phyloP scores from a whole-genome alignment of 2,888 invertebrate genomes.

The Melitaea athalia region DNA sequence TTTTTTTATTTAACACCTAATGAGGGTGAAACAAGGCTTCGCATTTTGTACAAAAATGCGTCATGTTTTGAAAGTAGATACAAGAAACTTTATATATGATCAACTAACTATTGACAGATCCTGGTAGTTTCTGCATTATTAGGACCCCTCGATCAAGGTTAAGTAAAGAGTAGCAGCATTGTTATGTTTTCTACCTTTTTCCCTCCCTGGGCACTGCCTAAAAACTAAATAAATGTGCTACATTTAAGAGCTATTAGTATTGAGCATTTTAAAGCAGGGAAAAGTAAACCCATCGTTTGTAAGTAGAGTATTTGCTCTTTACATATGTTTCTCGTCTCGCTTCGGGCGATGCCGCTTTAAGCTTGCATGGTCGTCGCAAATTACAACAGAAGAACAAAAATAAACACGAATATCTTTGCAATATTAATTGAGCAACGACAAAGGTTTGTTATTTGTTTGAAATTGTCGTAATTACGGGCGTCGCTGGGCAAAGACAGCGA shows the following conservation, averaged over 20 bases:
- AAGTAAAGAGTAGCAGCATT: too few relatives aligned
- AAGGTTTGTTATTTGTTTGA: slow-evolving; percentile 32
- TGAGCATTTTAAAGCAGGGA: slow-evolving; percentile 1
- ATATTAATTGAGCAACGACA: slow-evolving; percentile 29
- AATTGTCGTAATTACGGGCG: slow-evolving; percentile 31
- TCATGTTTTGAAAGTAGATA: too few relatives aligned
- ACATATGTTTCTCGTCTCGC: slow-evolving; percentile 32
- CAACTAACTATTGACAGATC: too few relatives aligned
- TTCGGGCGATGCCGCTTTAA: slow-evolving; percentile 30
- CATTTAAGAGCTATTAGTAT: not conserved
- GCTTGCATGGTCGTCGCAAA: slow-evolving; percentile 34
- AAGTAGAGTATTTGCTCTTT: slow-evolving; percentile 34
- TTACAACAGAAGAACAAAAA: slow-evolving; percentile 31
- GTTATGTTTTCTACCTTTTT: too few relatives aligned
- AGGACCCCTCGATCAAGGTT: too few relatives aligned
- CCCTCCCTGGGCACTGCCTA: not conserved
- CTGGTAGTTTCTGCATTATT: too few relatives aligned
- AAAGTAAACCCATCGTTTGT: slow-evolving; percentile 14
- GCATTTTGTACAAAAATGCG: too few relatives aligned
- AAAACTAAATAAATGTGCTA: not conserved
- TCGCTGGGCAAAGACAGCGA: slow-evolving; percentile 17
- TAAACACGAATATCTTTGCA: slow-evolving; percentile 29
- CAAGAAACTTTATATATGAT: too few relatives aligned
- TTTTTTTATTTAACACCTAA: too few relatives aligned
- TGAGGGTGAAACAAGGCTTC: too few relatives aligned